These are phyloP conservation scores for Trissolcus japonicus DNA, from an alignment of 2,888 invertebrate species.

Conservation along the genomic window DNA sequence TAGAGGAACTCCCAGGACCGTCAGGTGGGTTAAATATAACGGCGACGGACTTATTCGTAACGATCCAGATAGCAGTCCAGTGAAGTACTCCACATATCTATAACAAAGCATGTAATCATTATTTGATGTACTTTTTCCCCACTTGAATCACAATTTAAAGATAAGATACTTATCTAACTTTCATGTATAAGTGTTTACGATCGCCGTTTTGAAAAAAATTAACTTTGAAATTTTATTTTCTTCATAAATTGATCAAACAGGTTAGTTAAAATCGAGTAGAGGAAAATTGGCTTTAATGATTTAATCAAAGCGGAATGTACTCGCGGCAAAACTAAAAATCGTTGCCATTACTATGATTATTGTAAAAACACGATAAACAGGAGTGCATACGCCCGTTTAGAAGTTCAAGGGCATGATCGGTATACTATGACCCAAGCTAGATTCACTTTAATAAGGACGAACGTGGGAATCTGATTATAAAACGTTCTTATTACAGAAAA, in stretches of 20 bases:
- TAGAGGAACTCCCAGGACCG: conserved; percentile 89
- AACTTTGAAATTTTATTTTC: not conserved
- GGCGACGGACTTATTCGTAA: conserved; percentile 92
- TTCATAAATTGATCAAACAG: not conserved
- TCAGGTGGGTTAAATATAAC: conserved; percentile 89
- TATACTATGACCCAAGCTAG: conserved; percentile 49
- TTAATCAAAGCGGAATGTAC: conserved; percentile 2
- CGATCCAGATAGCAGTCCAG: conserved; percentile 91
- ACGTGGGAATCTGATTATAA: conserved; percentile 61
- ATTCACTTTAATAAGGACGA: conserved; percentile 57
- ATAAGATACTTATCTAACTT: too few species aligned
- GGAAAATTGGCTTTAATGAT: not conserved
- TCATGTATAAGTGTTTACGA: too few species aligned
- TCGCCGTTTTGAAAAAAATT: too few species aligned
- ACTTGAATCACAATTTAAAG: too few species aligned
- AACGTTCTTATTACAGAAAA: conserved; percentile 45
- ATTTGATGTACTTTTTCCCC: not conserved
- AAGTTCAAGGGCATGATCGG: conserved; percentile 53
- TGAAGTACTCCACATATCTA: conserved; percentile 95
- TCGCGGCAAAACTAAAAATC: conserved; percentile 4
- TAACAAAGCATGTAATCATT: not conserved
- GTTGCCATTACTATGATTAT: conserved; percentile 32
- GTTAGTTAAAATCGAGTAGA: not conserved
- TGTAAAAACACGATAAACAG: conserved; percentile 16
- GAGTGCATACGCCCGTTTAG: conserved; percentile 35